Conservation (phyloP, 2,797 vertebrate species). For the Anabas testudineus region DNA sequence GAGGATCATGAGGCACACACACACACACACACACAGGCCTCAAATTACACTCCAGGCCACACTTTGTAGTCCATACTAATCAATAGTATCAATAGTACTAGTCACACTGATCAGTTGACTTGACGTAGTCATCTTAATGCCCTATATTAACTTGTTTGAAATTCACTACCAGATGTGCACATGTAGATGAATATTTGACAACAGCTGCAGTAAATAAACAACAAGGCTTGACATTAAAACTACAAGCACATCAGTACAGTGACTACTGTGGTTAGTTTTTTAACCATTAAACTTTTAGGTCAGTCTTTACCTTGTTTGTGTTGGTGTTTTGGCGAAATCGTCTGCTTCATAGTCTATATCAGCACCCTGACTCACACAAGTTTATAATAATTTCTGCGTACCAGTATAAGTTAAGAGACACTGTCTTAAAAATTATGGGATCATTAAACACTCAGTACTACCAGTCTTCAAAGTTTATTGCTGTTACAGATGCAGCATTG, state of each 20-base stretch:
- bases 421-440: constrained; percentile 2
- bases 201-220: not conserved
- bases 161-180: not conserved
- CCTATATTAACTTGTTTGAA: constrained; percentile 36
- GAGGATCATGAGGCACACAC: constrained; percentile 63
- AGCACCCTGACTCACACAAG: not conserved
- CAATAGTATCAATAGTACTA: no score
- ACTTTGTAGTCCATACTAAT: constrained; percentile 58
- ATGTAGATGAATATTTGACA: constrained; percentile 7
- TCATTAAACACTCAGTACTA: not conserved
- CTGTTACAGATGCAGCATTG: constrained; percentile 29
- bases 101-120: constrained; percentile 71
- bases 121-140: constrained; percentile 37
- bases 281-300: not conserved
- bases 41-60: constrained; percentile 63
- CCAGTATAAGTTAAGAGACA: not conserved
- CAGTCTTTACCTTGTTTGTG: not conserved
- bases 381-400: not conserved
- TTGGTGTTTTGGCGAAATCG: not conserved
- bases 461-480: constrained; percentile 16
- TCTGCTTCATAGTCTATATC: not conserved
- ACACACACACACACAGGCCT: constrained; percentile 49
- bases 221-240: not conserved
- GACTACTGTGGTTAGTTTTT: not conserved
- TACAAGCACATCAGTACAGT: not conserved